Percentiles rank a stretch among this genome's conserved stretches.
These are phyloP conservation scores for Alsophila aescularia DNA, from an alignment of 2,888 invertebrate species.

Conservation along the genomic window DNA sequence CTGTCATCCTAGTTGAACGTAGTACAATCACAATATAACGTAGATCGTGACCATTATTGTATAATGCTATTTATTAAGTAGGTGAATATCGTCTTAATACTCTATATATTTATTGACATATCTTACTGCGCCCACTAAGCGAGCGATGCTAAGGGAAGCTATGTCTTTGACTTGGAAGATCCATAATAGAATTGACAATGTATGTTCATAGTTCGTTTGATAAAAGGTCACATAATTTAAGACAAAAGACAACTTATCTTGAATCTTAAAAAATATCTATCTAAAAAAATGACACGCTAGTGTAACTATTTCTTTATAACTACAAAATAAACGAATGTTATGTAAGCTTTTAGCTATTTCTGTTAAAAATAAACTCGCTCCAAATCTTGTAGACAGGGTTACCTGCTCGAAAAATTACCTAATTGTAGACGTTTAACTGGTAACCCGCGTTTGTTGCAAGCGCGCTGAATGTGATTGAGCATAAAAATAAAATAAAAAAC, in stretches of 20 bases:
- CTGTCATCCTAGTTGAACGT: constrained; percentile 21
- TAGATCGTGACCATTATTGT: constrained; percentile 28
- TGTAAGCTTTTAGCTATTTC: too few relatives aligned
- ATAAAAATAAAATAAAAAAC: not conserved
- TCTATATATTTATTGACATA: constrained; percentile 18
- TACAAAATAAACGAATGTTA: too few relatives aligned
- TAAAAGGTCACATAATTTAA: not conserved
- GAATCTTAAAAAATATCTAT: too few relatives aligned
- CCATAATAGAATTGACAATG: not conserved
- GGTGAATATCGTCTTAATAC: constrained; percentile 13
- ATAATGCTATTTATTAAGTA: constrained; percentile 19
- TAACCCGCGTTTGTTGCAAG: constrained; percentile 1
- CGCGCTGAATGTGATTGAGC: not conserved
- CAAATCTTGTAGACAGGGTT: not conserved
- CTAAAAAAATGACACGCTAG: too few relatives aligned
- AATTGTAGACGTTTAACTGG: not conserved
- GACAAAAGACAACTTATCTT: too few relatives aligned
- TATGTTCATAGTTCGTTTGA: not conserved
- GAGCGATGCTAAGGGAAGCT: not conserved
- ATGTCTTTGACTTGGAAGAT: not conserved
- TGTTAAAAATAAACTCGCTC: too few relatives aligned
- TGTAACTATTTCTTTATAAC: too few relatives aligned
- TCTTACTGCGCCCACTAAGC: not conserved
- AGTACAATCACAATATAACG: constrained; percentile 29
- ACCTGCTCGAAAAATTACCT: not conserved